Conservation (phyloP, 2,888 invertebrate species). For the Creontiades dilutus region DNA sequence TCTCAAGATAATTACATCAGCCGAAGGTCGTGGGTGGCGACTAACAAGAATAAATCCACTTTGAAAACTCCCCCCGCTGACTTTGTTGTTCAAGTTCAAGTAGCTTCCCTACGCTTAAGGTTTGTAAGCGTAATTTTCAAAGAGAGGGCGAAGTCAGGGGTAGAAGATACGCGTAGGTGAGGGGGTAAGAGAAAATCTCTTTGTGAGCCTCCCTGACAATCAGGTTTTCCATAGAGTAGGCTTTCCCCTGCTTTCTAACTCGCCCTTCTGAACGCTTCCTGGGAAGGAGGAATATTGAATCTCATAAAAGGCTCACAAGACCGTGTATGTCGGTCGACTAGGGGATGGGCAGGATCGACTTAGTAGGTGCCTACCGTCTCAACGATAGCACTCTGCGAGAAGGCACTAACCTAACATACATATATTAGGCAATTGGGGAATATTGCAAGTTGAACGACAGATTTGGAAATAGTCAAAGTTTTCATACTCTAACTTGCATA, state of each 20-base stretch:
- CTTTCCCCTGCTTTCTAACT: slow-evolving; percentile 49
- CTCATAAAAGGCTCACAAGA: slow-evolving; percentile 46
- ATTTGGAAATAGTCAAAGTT: too few relatives aligned
- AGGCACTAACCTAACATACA: too few relatives aligned
- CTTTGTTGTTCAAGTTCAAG: slow-evolving; percentile 28
- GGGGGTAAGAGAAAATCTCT: slow-evolving; percentile 13
- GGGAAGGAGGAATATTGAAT: slow-evolving; percentile 55
- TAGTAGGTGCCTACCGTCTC: too few relatives aligned
- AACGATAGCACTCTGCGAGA: too few relatives aligned
- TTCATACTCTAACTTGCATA: too few relatives aligned
- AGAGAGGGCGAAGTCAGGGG: neutral
- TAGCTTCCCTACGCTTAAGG: slow-evolving; percentile 2
- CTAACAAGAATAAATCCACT: slow-evolving; percentile 13
- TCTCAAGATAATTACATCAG: slow-evolving; percentile 10
- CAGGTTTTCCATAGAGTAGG: slow-evolving; percentile 56
- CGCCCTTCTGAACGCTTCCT: slow-evolving; percentile 3
- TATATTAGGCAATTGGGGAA: too few relatives aligned
- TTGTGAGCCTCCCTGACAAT: slow-evolving; percentile 41
- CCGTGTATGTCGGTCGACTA: neutral
- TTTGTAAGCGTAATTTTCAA: slow-evolving; percentile 41
- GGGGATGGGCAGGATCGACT: neutral
- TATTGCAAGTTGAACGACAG: too few relatives aligned
- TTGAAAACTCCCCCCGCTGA: neutral
- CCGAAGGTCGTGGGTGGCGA: neutral
- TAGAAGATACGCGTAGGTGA: neutral